Percentiles rank a stretch among this genome's conserved stretches.
phyloP scores from a whole-genome alignment of 2,888 invertebrate genomes.

The Ennomos erosarius region DNA sequence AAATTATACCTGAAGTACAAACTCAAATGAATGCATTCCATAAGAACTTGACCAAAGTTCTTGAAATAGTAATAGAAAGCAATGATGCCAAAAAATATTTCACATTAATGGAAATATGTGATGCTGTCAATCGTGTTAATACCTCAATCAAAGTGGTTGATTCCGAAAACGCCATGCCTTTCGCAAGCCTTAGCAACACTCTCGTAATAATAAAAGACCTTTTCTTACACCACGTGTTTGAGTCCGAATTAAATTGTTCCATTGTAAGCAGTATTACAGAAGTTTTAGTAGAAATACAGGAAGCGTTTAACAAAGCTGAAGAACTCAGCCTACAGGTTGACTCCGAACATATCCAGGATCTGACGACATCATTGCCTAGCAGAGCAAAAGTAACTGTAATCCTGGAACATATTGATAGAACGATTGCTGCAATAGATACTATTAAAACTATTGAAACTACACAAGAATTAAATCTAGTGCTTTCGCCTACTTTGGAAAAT shows the following conservation, averaged over 20 bases:
- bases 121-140: constrained; percentile 69
- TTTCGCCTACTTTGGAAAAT: constrained; percentile 59
- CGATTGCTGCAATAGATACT: constrained; percentile 65
- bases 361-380: constrained; percentile 43
- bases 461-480: constrained; percentile 46
- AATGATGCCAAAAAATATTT: constrained; percentile 75
- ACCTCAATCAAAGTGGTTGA: constrained; percentile 63
- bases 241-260: constrained; percentile 64
- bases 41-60: constrained; percentile 81
- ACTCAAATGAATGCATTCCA: constrained; percentile 67
- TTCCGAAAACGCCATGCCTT: constrained; percentile 55
- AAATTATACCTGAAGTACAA: constrained; percentile 59
- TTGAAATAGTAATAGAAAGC: constrained; percentile 84
- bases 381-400: constrained; percentile 57
- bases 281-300: constrained; percentile 60
- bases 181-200: constrained; percentile 69
- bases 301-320: constrained; percentile 64
- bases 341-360: constrained; percentile 62
- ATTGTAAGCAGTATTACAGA: constrained; percentile 64
- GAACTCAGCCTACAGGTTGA: constrained; percentile 61
- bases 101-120: constrained; percentile 69
- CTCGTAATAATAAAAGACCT: constrained; percentile 65
- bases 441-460: constrained; percentile 60
- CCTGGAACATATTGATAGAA: constrained; percentile 68
- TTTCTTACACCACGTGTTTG: constrained; percentile 64